Evolutionary conservation across 2,113 vertebrate genomes (phyloP), one percentile per base, ranked within the genome.

Genomic region (Blennius ocellaris): DNA sequence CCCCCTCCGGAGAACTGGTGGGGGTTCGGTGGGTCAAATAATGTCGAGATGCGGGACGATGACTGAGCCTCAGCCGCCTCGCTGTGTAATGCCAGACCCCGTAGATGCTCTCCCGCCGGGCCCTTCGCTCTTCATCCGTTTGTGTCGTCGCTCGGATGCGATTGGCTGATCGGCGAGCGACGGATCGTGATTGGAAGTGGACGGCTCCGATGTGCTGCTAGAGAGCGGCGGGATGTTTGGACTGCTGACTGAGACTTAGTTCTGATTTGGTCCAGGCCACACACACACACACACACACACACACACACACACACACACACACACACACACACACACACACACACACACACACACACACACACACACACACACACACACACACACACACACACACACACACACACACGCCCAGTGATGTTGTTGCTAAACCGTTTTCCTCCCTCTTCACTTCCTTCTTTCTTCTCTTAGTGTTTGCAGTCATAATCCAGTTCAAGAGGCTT

Each of bases 121-220:
- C 38, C 73, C 2, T 16, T 37, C 21, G 52, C 56, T 48, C 52
- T 49, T 30, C 59, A 8, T 11, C 75, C 65, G 64, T 83, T 89
- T 83, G 74, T 66, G 58, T 55, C 53, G 41, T 57, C 81, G 69
- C 87, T 82, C 78, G 70, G 69, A 62, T 43, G 6, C 85, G 21
- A 30, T 30, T 30, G 21, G 21, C 4, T 30, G 21, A 30, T 30
- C 21, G 21, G 21, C 21, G 21, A 38, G 57, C 81, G 69, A 87
- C 81, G 74, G 70, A 67, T 59, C 45, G 6, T 85, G 82, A 89
- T 86, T 87, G 83, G 54, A 39, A 73, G 84, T 89, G 61, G 17
- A 74, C 85, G 62, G 80, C 72, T 76, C 61, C 62, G 71, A 67
- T 85, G 72, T 79, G 76, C 70, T 51, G 77, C 45, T 74, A 61